These are phyloP conservation scores for Ormyrus labotus DNA, from an alignment of 2,888 invertebrate genomes.

Conservation along the genomic window DNA sequence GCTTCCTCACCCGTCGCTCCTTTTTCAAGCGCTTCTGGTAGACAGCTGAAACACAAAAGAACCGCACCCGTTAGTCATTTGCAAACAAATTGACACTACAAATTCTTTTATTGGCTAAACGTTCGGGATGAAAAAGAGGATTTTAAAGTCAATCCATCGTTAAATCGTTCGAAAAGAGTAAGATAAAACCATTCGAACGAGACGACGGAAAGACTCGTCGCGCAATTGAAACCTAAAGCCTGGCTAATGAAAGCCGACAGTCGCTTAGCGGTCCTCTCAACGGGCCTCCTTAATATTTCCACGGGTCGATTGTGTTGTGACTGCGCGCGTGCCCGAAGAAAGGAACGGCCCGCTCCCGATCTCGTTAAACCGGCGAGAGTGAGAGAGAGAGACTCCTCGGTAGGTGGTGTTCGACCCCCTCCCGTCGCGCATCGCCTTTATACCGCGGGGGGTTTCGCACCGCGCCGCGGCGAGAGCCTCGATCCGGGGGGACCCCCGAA, in stretches of 20 bases:
- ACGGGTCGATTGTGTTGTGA: conserved; percentile 13
- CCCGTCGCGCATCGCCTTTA: conserved; percentile 40
- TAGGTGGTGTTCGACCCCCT: too few species aligned
- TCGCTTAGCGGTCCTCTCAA: neutral
- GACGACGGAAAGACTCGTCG: neutral
- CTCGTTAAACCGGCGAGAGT: conserved; percentile 49
- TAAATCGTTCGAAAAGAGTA: too few species aligned
- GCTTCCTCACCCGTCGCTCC: conserved; percentile 88
- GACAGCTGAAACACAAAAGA: conserved; percentile 81
- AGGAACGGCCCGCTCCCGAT: conserved; percentile 14
- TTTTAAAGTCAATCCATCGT: too few species aligned
- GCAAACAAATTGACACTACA: too few species aligned
- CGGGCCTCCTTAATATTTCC: neutral
- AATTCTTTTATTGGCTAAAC: too few species aligned
- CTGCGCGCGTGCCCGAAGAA: conserved; percentile 18
- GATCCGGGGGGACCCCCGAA: conserved; percentile 57
- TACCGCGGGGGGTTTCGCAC: too few species aligned
- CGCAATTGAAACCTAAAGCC: neutral
- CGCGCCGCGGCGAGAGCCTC: too few species aligned
- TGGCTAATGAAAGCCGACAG: conserved; percentile 10
- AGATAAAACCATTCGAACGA: too few species aligned
- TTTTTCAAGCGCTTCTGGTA: conserved; percentile 94
- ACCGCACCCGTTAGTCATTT: too few species aligned
- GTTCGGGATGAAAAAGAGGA: too few species aligned
- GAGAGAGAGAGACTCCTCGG: conserved; percentile 1